A percentile compares a stretch with the other conserved stretches of the same genome.
Conservation (phyloP, 2,888 invertebrate genomes). For the Pterostichus niger region DNA sequence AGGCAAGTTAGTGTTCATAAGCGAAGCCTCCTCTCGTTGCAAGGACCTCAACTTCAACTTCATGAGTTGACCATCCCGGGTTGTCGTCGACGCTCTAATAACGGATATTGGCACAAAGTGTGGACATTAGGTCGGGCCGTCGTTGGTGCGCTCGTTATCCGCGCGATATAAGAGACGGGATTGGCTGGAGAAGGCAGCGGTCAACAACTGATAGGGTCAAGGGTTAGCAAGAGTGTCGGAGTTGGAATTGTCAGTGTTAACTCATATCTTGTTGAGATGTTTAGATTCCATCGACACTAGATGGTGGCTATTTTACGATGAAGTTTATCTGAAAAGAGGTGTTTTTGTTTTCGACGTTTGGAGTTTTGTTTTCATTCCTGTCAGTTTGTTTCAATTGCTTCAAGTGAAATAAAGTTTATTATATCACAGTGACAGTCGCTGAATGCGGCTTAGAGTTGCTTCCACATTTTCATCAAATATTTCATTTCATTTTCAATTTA, state of each 20-base stretch:
- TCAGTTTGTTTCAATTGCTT: too few species aligned
- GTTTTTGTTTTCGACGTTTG: constrained; percentile 6
- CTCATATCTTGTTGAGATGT: constrained; percentile 55
- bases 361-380: constrained; percentile 1
- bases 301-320: constrained; percentile 1
- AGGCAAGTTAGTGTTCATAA: constrained; percentile 45
- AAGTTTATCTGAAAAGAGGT: constrained; percentile 26
- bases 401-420: too few species aligned
- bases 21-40: background rate
- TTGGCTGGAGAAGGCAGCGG: constrained; percentile 44
- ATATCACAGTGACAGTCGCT: too few species aligned
- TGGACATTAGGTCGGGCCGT: constrained; percentile 70
- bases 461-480: too few species aligned
- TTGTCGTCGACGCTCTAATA: constrained; percentile 70
- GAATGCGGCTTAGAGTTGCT: too few species aligned
- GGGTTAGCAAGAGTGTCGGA: background rate
- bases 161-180: constrained; percentile 46
- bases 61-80: constrained; percentile 52
- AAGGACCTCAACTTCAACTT: background rate
- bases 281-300: constrained; percentile 29
- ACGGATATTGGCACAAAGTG: constrained; percentile 71
- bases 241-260: constrained; percentile 55
- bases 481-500: too few species aligned
- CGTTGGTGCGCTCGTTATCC: constrained; percentile 56
- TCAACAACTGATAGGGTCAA: constrained; percentile 65